A percentile compares a stretch with the other conserved stretches of the same genome.
Evolutionary conservation across 2,888 invertebrate genomes (phyloP).

Genomic region (Saturnia japonica): DNA sequence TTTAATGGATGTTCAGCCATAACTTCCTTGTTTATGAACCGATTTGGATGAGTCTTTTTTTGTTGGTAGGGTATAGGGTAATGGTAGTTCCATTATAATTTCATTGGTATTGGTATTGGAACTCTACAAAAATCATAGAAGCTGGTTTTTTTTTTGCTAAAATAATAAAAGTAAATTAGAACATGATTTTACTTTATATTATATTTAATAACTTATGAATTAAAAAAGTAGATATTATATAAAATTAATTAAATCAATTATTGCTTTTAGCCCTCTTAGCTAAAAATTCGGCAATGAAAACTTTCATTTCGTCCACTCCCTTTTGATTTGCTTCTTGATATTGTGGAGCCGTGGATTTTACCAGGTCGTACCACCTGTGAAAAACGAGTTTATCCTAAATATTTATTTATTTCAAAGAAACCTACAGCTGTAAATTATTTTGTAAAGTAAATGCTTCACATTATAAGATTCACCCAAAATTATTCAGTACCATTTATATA

Average conservation of each 20-base stretch:
- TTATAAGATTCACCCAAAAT: too few species aligned
- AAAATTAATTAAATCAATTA: neutral
- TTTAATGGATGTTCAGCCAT: too few species aligned
- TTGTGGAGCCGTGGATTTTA: conserved; percentile 30
- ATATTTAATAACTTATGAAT: neutral
- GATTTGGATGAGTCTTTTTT: too few species aligned
- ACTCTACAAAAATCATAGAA: too few species aligned
- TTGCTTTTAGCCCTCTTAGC: neutral
- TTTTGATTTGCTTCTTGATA: conserved; percentile 59
- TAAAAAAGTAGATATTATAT: neutral
- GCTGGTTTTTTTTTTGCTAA: too few species aligned
- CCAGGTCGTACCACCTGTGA: conserved; percentile 5
- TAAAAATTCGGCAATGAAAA: neutral
- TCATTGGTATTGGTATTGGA: too few species aligned
- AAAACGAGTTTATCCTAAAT: neutral
- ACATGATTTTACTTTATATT: neutral
- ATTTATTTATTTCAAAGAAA: neutral
- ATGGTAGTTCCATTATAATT: too few species aligned
- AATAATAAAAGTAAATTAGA: neutral
- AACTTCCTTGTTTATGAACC: too few species aligned
- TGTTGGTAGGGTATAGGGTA: too few species aligned
- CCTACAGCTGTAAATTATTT: too few species aligned
- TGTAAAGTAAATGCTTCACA: too few species aligned
- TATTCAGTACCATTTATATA: too few species aligned
- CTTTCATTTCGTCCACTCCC: conserved; percentile 45